Conservation (phyloP, 1,140 invertebrate species). For the Brachionus rubens region DNA sequence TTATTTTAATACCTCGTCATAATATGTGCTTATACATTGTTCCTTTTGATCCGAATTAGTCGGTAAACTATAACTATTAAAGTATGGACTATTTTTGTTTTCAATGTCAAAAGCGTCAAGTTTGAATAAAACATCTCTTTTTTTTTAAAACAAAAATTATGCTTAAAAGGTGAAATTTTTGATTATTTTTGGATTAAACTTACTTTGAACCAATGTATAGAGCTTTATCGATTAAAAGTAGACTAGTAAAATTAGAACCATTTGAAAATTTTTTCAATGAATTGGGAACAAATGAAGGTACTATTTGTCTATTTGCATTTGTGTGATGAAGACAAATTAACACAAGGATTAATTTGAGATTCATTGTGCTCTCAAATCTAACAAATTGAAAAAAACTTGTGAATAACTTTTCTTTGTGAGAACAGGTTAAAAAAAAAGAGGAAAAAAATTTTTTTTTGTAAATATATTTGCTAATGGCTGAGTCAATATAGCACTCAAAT, state of each 20-base stretch:
- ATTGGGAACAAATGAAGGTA: slow-evolving; percentile 25
- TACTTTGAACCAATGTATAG: slow-evolving; percentile 20
- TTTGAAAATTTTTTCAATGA: background rate
- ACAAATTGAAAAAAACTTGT: background rate
- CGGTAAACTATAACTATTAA: background rate
- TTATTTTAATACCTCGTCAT: slow-evolving; percentile 6
- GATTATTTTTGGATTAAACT: too few relatives aligned
- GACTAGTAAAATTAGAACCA: slow-evolving; percentile 32
- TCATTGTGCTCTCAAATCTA: background rate
- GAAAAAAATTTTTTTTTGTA: background rate
- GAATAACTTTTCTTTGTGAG: too few relatives aligned
- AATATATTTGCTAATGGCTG: slow-evolving; percentile 26
- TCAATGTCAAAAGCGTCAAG: slow-evolving; percentile 21
- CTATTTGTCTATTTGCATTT: background rate
- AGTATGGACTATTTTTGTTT: background rate
- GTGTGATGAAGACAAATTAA: background rate
- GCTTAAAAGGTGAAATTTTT: too few relatives aligned
- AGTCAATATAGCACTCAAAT: background rate
- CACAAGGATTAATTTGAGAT: background rate
- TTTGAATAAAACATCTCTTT: slow-evolving; percentile 30
- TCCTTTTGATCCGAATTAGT: slow-evolving; percentile 33
- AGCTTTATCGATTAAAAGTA: background rate
- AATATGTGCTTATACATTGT: slow-evolving; percentile 33
- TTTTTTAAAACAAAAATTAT: too few relatives aligned
- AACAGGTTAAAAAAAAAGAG: too few relatives aligned